phyloP scores from a whole-genome alignment of 2,113 vertebrate species.

The Sapayoa aenigma region DNA sequence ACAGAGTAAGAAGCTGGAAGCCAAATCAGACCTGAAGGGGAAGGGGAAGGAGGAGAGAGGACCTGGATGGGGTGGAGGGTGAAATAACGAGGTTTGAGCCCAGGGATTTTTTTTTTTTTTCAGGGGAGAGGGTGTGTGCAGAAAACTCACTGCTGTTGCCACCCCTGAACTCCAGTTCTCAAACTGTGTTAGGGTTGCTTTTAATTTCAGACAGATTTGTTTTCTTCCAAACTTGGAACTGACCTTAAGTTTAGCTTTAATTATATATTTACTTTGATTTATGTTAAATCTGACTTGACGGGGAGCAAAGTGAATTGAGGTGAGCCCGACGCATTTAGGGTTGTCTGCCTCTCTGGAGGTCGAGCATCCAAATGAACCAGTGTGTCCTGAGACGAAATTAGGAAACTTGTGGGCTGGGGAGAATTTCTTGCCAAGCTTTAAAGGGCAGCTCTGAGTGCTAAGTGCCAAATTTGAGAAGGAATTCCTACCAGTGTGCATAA shows the following conservation, averaged over 20 bases:
- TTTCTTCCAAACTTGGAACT: neutral
- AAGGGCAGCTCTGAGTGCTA: slow-evolving; percentile 22
- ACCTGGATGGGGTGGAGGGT: neutral
- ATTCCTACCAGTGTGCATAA: slow-evolving; percentile 35
- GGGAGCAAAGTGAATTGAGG: slow-evolving; percentile 40
- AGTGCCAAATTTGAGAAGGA: slow-evolving; percentile 45
- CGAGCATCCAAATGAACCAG: neutral
- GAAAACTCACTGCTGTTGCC: neutral
- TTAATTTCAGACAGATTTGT: neutral
- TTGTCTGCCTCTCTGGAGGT: slow-evolving; percentile 1
- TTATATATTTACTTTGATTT: slow-evolving; percentile 1
- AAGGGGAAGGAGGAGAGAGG: neutral
- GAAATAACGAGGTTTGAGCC: neutral
- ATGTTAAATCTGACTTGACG: neutral
- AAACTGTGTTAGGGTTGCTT: neutral
- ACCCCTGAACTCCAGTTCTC: neutral
- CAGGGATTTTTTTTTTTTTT: neutral
- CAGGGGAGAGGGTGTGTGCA: neutral
- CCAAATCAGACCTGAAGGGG: neutral
- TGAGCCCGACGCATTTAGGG: neutral
- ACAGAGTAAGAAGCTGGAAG: neutral
- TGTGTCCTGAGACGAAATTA: slow-evolving; percentile 36
- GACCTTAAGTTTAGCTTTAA: slow-evolving; percentile 8
- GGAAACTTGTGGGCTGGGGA: slow-evolving; percentile 51
- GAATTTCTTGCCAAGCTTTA: slow-evolving; percentile 49